Percentiles rank a stretch among this genome's conserved stretches.
Conservation (phyloP, 2,113 vertebrate genomes). For the Myotis yumanensis region DNA sequence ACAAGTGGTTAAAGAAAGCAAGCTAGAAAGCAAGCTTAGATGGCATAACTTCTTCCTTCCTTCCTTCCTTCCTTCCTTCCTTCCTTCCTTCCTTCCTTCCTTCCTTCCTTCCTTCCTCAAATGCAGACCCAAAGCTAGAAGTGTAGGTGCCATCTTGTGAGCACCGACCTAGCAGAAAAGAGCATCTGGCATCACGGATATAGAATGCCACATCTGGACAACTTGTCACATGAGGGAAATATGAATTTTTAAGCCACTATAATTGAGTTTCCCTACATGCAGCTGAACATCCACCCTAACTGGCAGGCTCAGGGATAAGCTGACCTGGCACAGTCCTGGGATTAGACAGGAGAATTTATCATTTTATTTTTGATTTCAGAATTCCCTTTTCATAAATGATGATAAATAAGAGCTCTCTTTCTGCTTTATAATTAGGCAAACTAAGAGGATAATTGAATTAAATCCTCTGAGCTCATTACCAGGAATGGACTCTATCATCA, state of each 20-base stretch:
- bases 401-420: slow-evolving; percentile 23
- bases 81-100: not conserved
- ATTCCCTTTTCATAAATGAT: slow-evolving; percentile 29
- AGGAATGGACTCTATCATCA: slow-evolving; percentile 9
- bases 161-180: not conserved
- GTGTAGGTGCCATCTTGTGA: not conserved
- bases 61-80: not conserved
- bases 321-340: not conserved
- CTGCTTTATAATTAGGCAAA: slow-evolving; percentile 10
- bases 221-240: not conserved
- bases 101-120: not conserved
- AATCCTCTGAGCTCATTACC: slow-evolving; percentile 3
- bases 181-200: not conserved
- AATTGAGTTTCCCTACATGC: not conserved
- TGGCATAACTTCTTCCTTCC: not conserved
- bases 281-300: not conserved
- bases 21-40: not conserved
- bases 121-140: not conserved
- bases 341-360: not conserved
- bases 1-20: not conserved
- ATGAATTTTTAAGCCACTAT: not conserved
- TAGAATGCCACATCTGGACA: not conserved
- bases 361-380: slow-evolving; percentile 22
- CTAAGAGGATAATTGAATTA: slow-evolving; percentile 24
- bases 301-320: not conserved